These are phyloP conservation scores for Troglohyphantes excavatus DNA, from an alignment of 2,888 invertebrate genomes.

Conservation along the genomic window DNA sequence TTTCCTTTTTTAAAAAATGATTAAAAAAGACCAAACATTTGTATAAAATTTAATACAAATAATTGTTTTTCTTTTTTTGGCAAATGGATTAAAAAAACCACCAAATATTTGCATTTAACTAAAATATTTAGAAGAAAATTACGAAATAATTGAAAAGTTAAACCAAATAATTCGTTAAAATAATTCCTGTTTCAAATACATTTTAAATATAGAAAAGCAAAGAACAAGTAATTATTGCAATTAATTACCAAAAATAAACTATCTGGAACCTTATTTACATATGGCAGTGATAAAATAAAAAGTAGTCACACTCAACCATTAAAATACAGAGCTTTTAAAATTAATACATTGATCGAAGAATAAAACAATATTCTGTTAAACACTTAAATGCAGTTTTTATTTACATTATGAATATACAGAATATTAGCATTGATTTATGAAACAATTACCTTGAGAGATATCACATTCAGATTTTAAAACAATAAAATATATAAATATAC, in stretches of 20 bases:
- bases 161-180: no score
- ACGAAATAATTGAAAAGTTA: no score
- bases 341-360: not conserved
- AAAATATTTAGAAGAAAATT: no score
- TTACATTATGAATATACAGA: conserved; percentile 48
- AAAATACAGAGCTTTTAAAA: conserved; percentile 11
- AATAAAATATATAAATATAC: conserved; percentile 41
- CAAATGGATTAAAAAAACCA: no score
- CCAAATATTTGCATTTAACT: no score
- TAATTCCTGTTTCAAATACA: not conserved
- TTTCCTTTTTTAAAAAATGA: no score
- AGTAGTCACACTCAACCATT: conserved; percentile 8
- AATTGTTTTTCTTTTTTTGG: no score
- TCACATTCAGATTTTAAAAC: conserved; percentile 56
- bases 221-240: no score
- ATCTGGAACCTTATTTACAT: conserved; percentile 32
- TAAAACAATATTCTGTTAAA: not conserved
- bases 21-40: no score
- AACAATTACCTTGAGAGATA: conserved; percentile 22
- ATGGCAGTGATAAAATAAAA: conserved; percentile 21
- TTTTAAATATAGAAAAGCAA: not conserved
- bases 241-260: not conserved
- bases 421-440: conserved; percentile 33
- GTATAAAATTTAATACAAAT: no score
- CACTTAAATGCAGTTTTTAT: conserved; percentile 42